Evolutionary conservation across 37 sponge, comb jelly and placozoan genomes (phyloP), one percentile per base, ranked within the genome.

Genomic region (Lycopodina hypogea): DNA sequence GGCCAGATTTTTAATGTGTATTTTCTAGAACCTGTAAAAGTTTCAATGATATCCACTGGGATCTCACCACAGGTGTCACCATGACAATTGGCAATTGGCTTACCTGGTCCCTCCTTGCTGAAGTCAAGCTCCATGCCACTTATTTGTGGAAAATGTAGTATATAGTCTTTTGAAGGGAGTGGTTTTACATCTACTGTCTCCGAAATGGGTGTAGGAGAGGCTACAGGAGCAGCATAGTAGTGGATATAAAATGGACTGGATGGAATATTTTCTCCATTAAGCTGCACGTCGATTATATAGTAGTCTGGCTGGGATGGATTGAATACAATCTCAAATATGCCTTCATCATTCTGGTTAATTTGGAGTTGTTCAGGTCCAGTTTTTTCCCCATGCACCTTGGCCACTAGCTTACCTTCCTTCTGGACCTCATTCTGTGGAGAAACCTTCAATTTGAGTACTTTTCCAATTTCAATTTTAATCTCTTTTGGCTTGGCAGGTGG

Each of bases 181-280:
- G 6, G 23, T 21, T 58, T 19, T 58, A 14, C 59, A 8, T 18
- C 59, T 3, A 58, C 21, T 24, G 23, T 24, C 14, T 58, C 59
- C 6, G 59, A 26, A 6, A 58, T 24, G 23, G 9, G 59, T 59
- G 17, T 59, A 59, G 28, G n/a, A 34, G 32, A 17, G 4, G 18
- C 30, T 32, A 30, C 66, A 14, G 30, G 35, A 14, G 66, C 66
- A 32, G 32, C 33, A 65, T 65, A 65, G 34, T 48, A 89, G n/a
- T 84, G 72, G 56, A 89, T 74, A 30, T 53, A 39, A 73, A 81
- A 89, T 0, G 90, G 90, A 68, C 80, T 83, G 14, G 78, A 66
- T 4, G 86, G 78, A 19, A 89, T 74, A 8, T 70, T 52, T 22
- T 81, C 73, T 26, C 61, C 86, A 56, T 69, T 63, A 56, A 81